phyloP scores from a whole-genome alignment of 1,140 invertebrate species.

The Zaprionus davidi region DNA sequence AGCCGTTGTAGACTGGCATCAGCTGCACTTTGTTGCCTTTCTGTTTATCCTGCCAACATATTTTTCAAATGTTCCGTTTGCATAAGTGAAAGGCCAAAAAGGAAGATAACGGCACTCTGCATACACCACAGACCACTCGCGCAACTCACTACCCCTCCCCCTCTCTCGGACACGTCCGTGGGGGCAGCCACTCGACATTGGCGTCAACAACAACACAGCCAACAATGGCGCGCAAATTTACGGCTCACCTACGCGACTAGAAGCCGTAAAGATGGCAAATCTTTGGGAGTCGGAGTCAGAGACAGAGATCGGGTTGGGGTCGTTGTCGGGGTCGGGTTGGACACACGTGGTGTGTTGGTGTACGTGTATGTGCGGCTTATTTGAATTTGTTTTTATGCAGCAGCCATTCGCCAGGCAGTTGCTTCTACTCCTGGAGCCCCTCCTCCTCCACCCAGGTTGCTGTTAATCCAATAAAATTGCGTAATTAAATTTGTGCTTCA shows the following conservation, averaged over 20 bases:
- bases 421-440: not conserved
- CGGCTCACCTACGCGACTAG: constrained; percentile 80
- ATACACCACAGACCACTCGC: not conserved
- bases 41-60: constrained; percentile 79
- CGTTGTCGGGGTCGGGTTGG: not conserved
- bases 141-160: not conserved
- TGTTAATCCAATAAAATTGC: constrained; percentile 82
- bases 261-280: constrained; percentile 46
- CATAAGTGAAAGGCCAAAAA: constrained; percentile 81
- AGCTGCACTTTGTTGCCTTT: constrained; percentile 76
- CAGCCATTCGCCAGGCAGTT: not conserved
- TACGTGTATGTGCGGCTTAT: constrained; percentile 63
- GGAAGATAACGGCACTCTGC: constrained; percentile 61
- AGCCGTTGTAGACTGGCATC: constrained; percentile 58
- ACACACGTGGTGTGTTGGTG: constrained; percentile 40
- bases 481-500: constrained; percentile 82
- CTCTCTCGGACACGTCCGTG: constrained; percentile 5
- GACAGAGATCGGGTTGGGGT: constrained; percentile 1
- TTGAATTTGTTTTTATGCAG: constrained; percentile 68
- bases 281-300: constrained; percentile 10
- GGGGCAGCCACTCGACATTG: constrained; percentile 58
- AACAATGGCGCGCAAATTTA: constrained; percentile 79
- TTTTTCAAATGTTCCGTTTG: constrained; percentile 80
- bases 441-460: constrained; percentile 48
- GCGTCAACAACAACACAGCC: constrained; percentile 63